A percentile compares a stretch with the other conserved stretches of the same genome.
phyloP scores from a whole-genome alignment of 1,140 invertebrate genomes.

The Phocides pigmalion region DNA sequence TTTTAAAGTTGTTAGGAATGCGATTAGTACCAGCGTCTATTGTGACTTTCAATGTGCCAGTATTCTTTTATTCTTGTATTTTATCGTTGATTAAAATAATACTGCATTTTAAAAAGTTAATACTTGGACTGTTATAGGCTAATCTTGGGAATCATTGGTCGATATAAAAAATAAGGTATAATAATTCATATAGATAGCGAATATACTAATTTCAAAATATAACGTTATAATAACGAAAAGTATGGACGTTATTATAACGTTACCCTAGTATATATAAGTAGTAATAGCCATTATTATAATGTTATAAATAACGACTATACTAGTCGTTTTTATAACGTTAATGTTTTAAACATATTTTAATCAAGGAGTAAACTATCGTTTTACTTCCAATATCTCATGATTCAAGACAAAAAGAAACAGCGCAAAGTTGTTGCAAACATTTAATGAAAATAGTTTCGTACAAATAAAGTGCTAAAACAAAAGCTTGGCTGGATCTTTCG shows the following conservation, averaged over 20 bases:
- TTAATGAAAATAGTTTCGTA: constrained; percentile 35
- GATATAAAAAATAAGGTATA: no score
- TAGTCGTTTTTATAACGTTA: background rate
- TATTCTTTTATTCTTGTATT: no score
- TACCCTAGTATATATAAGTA: no score
- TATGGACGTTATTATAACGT: no score
- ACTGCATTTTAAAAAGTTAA: no score
- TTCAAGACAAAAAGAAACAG: constrained; percentile 22
- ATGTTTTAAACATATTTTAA: background rate
- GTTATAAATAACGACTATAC: background rate
- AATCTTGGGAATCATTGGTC: no score
- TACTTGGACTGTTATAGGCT: no score
- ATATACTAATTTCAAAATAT: no score
- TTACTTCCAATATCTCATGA: constrained; percentile 22
- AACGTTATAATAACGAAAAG: no score
- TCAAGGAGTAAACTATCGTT: constrained; percentile 2
- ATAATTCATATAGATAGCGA: no score
- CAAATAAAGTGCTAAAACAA: constrained; percentile 32
- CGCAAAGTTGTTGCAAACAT: constrained; percentile 27
- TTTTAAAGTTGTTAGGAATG: background rate
- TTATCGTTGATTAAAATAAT: no score
- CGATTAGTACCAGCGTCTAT: constrained; percentile 5
- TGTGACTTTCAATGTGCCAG: background rate
- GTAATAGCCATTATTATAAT: no score
- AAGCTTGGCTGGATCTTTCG: constrained; percentile 10